phyloP scores from a whole-genome alignment of 2,888 invertebrate species.

The Leptogaster cylindrica region DNA sequence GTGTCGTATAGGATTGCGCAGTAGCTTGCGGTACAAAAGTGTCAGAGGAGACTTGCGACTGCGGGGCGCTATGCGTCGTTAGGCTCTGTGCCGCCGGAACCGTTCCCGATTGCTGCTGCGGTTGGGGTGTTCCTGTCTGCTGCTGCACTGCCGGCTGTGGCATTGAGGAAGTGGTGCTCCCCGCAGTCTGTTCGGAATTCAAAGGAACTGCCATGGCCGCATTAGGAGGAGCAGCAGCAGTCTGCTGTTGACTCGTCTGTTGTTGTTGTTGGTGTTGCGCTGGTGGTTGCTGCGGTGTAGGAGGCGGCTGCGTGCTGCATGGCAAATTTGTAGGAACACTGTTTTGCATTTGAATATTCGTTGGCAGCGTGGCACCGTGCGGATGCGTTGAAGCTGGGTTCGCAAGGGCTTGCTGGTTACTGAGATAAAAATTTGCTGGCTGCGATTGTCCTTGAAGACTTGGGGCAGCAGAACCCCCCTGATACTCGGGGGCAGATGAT shows the following conservation, averaged over 20 bases:
- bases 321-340: slow-evolving; percentile 47
- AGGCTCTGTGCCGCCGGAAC: not conserved
- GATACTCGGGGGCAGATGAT: slow-evolving; percentile 44
- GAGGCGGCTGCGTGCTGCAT: slow-evolving; percentile 7
- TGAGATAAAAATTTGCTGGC: slow-evolving; percentile 45
- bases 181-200: not conserved
- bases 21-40: slow-evolving; percentile 9
- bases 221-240: not conserved
- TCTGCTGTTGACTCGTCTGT: slow-evolving; percentile 2
- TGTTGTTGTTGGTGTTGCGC: slow-evolving; percentile 50
- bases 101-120: not conserved
- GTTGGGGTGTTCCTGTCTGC: slow-evolving; percentile 6
- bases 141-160: not conserved
- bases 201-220: slow-evolving; percentile 7
- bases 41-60: slow-evolving; percentile 31
- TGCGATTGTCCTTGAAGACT: slow-evolving; percentile 52
- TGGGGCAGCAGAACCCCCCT: slow-evolving; percentile 59
- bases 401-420: slow-evolving; percentile 46
- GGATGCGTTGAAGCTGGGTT: slow-evolving; percentile 51
- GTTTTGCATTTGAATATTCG: slow-evolving; percentile 53
- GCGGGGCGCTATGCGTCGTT: slow-evolving; percentile 16
- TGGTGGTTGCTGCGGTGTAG: slow-evolving; percentile 48
- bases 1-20: slow-evolving; percentile 38
- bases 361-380: slow-evolving; percentile 54
- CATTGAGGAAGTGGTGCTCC: slow-evolving; percentile 13